These are phyloP conservation scores for Cebidichthys violaceus DNA, from an alignment of 2,113 vertebrate genomes.

Conservation along the genomic window DNA sequence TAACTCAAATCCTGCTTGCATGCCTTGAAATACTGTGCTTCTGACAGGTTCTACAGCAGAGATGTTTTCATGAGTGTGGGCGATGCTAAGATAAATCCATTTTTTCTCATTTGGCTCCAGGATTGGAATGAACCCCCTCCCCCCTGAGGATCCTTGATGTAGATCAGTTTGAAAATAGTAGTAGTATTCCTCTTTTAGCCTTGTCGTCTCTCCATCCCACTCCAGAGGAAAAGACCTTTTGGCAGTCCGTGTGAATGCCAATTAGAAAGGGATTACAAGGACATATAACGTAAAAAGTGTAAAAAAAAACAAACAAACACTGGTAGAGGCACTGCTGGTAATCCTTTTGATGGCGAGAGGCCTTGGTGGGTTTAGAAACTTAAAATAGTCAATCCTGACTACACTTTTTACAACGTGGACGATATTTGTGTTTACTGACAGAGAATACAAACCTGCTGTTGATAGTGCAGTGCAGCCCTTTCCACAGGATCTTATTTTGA, in stretches of 20 bases:
- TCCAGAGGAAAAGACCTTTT: constrained; percentile 30
- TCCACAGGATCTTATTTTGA: constrained; percentile 33
- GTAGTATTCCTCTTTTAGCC: constrained; percentile 41
- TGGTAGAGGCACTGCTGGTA: constrained; percentile 19
- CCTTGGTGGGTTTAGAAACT: constrained; percentile 11
- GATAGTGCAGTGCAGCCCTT: constrained; percentile 25
- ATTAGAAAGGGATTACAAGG: constrained; percentile 27
- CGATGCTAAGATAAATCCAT: constrained; percentile 50
- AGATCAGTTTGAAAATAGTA: constrained; percentile 55
- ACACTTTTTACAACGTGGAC: constrained; percentile 10
- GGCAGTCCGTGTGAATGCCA: constrained; percentile 9
- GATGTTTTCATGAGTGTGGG: constrained; percentile 45
- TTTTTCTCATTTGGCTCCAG: constrained; percentile 59
- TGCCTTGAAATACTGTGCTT: constrained; percentile 18
- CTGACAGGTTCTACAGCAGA: constrained; percentile 18
- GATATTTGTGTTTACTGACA: constrained; percentile 51
- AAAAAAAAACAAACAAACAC: neutral
- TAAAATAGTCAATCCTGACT: constrained; percentile 29
- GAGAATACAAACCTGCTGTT: constrained; percentile 31
- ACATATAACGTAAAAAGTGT: constrained; percentile 22
- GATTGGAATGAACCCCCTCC: constrained; percentile 43
- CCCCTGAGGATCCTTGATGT: constrained; percentile 25
- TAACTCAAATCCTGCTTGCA: constrained; percentile 5
- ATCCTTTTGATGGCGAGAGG: constrained; percentile 34
- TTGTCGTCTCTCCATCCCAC: constrained; percentile 26